These are phyloP conservation scores for Phengaris alcon DNA, from an alignment of 2,888 invertebrate species.

Conservation along the genomic window DNA sequence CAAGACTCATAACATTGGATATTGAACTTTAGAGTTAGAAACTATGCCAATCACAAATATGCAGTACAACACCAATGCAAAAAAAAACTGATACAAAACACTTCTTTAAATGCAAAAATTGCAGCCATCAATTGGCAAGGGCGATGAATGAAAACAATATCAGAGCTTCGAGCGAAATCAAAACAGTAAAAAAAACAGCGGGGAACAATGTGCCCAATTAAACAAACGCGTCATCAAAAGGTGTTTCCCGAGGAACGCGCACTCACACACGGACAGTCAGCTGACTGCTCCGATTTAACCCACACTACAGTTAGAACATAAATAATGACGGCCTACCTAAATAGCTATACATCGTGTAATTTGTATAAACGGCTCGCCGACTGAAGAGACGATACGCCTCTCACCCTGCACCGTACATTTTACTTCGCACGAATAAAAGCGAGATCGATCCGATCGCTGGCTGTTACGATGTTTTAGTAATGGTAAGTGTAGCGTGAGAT, in stretches of 20 bases:
- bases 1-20: neutral
- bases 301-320: conserved; percentile 78
- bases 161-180: conserved; percentile 33
- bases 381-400: conserved; percentile 69
- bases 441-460: conserved; percentile 50
- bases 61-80: neutral
- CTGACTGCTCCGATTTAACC: conserved; percentile 79
- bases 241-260: conserved; percentile 80
- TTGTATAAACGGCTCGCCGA: conserved; percentile 70
- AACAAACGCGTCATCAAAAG: conserved; percentile 78
- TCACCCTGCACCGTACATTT: conserved; percentile 65
- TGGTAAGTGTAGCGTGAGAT: conserved; percentile 57
- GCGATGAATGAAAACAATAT: conserved; percentile 37
- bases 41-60: neutral
- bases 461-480: conserved; percentile 60
- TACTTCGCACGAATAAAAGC: conserved; percentile 62
- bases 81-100: neutral
- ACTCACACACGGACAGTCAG: conserved; percentile 65
- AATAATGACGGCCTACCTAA: conserved; percentile 79
- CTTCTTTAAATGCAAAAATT: conserved; percentile 2
- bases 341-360: conserved; percentile 77
- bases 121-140: conserved; percentile 28
- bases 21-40: neutral
- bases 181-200: conserved; percentile 41
- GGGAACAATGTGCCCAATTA: conserved; percentile 78